Percentiles rank a stretch among this genome's conserved stretches.
Conservation (phyloP, 1,140 invertebrate species). For the Oryctes rhinoceros region DNA sequence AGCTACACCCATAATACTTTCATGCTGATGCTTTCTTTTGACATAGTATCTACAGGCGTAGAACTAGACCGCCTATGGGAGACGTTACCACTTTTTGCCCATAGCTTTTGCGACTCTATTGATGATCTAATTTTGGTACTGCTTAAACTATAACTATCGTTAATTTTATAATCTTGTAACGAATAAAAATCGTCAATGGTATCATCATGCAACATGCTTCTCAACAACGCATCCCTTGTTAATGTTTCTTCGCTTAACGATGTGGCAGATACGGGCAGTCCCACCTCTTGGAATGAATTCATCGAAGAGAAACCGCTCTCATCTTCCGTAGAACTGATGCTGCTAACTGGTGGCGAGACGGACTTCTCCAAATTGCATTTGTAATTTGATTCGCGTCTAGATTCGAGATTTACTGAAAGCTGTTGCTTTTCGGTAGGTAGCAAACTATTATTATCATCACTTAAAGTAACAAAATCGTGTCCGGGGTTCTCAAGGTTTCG, state of each 20-base stretch:
- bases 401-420: background rate
- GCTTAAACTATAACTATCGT: conserved; percentile 35
- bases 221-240: conserved; percentile 51
- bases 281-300: conserved; percentile 81
- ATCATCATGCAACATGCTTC: conserved; percentile 54
- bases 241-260: conserved; percentile 55
- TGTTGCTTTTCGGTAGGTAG: background rate
- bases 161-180: conserved; percentile 41
- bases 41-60: conserved; percentile 46
- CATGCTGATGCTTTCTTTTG: conserved; percentile 42
- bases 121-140: conserved; percentile 46
- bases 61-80: conserved; percentile 54
- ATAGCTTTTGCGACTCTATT: conserved; percentile 42
- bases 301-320: conserved; percentile 85
- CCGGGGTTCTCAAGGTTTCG: background rate
- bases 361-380: conserved; percentile 56
- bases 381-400: background rate
- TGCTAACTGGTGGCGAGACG: conserved; percentile 63
- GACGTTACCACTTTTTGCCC: conserved; percentile 48
- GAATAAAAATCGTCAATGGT: conserved; percentile 40
- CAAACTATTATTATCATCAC: conserved; percentile 8
- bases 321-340: conserved; percentile 71
- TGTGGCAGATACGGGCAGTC: conserved; percentile 66
- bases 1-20: conserved; percentile 56
- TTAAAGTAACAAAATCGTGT: conserved; percentile 17